Conservation (phyloP, 2,113 vertebrate species). For the Eolophus roseicapilla region DNA sequence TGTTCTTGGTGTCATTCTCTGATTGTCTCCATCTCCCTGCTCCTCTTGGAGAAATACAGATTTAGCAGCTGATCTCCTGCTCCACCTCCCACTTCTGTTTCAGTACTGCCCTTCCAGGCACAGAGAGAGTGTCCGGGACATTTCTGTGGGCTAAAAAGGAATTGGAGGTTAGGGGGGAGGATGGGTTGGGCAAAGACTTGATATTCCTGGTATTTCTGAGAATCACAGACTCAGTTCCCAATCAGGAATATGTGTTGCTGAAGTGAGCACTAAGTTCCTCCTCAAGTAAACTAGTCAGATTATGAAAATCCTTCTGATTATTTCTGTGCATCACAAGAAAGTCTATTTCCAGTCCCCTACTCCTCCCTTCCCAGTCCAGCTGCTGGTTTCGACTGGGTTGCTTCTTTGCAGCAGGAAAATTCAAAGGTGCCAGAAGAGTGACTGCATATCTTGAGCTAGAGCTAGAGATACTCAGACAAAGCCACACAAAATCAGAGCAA, state of each 20-base stretch:
- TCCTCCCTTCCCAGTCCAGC: neutral
- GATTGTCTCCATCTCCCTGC: neutral
- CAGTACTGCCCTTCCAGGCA: neutral
- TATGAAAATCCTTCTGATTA: neutral
- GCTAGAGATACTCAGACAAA: neutral
- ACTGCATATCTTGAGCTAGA: neutral
- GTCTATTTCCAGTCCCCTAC: neutral
- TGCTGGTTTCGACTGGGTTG: neutral
- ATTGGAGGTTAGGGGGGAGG: neutral
- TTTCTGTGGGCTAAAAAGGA: neutral
- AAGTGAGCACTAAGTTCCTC: neutral
- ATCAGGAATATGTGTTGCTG: neutral
- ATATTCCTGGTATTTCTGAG: neutral
- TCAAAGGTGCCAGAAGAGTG: neutral
- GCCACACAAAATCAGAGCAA: neutral
- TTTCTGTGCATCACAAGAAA: neutral
- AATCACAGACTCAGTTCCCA: neutral
- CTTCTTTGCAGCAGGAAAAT: neutral
- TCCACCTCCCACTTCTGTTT: neutral
- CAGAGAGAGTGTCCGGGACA: neutral
- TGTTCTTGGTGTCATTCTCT: neutral
- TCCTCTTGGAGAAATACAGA: neutral
- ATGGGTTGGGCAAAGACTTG: neutral
- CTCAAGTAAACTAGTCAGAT: neutral
- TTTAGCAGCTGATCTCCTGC: neutral